Percentiles rank a stretch among this genome's conserved stretches.
These are phyloP conservation scores for Agrotis clavis DNA, from an alignment of 2,888 invertebrate species.

Conservation along the genomic window DNA sequence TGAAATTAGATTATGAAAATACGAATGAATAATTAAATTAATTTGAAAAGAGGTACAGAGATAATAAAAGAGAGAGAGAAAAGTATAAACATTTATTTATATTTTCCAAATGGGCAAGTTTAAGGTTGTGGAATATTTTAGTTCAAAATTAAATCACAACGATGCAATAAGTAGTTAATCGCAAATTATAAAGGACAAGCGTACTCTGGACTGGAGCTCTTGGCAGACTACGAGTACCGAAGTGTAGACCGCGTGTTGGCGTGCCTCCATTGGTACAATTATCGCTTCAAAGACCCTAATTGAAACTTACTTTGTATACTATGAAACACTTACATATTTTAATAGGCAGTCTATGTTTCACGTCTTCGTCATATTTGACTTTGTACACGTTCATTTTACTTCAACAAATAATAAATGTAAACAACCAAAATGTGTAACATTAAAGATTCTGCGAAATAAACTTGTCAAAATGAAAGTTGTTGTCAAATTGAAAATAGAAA, in stretches of 20 bases:
- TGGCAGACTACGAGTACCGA: not conserved
- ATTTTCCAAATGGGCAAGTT: not conserved
- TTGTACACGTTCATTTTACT: conserved; percentile 9
- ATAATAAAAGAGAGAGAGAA: not conserved
- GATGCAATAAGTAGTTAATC: not conserved
- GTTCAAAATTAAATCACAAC: not conserved
- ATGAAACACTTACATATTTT: conserved; percentile 16
- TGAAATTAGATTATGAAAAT: not conserved
- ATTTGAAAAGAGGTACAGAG: not conserved
- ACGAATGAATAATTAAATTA: too few relatives aligned
- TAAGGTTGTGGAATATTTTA: not conserved
- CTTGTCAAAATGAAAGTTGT: conserved; percentile 43
- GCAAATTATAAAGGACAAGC: not conserved
- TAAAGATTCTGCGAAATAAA: conserved; percentile 32
- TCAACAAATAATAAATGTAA: conserved; percentile 1
- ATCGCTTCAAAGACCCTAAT: not conserved
- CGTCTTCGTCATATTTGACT: not conserved
- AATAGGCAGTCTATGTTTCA: not conserved
- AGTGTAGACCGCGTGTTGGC: not conserved
- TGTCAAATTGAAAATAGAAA: conserved; percentile 17
- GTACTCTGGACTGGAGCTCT: not conserved
- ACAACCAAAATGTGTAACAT: not conserved
- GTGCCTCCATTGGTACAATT: not conserved
- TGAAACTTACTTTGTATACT: not conserved
- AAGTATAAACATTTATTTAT: too few relatives aligned